A percentile compares a stretch with the other conserved stretches of the same genome.
phyloP scores from a whole-genome alignment of 2,797 vertebrate species.

The Acanthurus leucopareius region DNA sequence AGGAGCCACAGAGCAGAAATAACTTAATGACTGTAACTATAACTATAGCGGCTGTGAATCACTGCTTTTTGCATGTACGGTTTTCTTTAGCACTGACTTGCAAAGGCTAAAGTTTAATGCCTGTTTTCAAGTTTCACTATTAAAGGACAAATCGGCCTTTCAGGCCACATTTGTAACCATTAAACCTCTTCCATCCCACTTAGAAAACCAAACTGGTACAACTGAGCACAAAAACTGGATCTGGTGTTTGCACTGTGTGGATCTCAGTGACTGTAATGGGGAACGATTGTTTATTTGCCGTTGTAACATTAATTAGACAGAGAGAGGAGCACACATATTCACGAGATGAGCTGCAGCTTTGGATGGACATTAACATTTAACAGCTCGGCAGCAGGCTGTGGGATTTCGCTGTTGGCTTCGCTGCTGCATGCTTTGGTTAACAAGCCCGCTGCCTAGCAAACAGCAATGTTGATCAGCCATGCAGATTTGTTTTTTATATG shows the following conservation, averaged over 20 bases:
- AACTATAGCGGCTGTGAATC: background rate
- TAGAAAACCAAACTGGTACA: background rate
- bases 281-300: background rate
- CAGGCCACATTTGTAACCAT: too few relatives aligned
- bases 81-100: background rate
- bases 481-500: conserved; percentile 15
- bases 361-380: conserved; percentile 24
- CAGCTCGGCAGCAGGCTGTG: background rate
- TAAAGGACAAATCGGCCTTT: background rate
- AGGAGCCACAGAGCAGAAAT: background rate
- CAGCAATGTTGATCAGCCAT: conserved; percentile 13
- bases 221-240: background rate
- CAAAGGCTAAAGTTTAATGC: background rate
- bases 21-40: background rate
- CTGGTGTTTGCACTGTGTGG: background rate
- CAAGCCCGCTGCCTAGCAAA: conserved; percentile 40
- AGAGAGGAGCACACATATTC: background rate
- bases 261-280: background rate
- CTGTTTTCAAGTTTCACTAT: background rate
- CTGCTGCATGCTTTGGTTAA: background rate
- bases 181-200: too few relatives aligned
- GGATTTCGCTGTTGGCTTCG: background rate
- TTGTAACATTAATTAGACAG: background rate
- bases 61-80: background rate
- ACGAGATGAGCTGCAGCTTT: background rate